A percentile compares a stretch with the other conserved stretches of the same genome.
These are phyloP conservation scores for Holotrichia oblita DNA, from an alignment of 1,140 invertebrate species.

Conservation along the genomic window DNA sequence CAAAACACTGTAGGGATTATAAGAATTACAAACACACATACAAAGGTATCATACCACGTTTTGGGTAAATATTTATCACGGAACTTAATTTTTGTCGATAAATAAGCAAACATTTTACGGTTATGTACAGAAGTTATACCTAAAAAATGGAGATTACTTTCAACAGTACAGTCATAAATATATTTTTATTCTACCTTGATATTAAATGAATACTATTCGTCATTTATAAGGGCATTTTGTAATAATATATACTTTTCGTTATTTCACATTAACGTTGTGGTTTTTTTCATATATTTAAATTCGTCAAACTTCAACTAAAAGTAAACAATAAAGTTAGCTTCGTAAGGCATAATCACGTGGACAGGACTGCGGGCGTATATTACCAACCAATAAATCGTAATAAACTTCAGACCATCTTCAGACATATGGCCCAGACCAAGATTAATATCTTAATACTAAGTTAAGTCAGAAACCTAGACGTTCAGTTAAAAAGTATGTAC, in stretches of 20 bases:
- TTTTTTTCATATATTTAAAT: too few relatives aligned
- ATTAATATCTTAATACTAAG: too few relatives aligned
- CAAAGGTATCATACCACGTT: constrained; percentile 62
- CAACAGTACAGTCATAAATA: neutral
- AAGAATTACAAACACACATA: constrained; percentile 65
- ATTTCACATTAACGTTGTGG: too few relatives aligned
- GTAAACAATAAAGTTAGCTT: too few relatives aligned
- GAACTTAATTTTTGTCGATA: constrained; percentile 52
- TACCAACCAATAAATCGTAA: too few relatives aligned
- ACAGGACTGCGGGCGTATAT: too few relatives aligned
- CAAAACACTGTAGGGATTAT: constrained; percentile 71
- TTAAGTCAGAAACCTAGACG: too few relatives aligned
- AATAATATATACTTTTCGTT: neutral
- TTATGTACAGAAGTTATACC: neutral
- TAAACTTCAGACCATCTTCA: too few relatives aligned
- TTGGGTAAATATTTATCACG: constrained; percentile 62
- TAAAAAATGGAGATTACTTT: neutral
- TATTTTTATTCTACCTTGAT: neutral
- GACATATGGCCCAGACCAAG: too few relatives aligned
- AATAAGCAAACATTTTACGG: constrained; percentile 55
- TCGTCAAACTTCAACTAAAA: too few relatives aligned
- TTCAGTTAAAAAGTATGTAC: too few relatives aligned
- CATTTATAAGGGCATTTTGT: neutral
- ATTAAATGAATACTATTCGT: neutral
- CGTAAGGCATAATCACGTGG: too few relatives aligned